Evolutionary conservation across 2,113 vertebrate species (phyloP).

Genomic region (Apaloderma vittatum): DNA sequence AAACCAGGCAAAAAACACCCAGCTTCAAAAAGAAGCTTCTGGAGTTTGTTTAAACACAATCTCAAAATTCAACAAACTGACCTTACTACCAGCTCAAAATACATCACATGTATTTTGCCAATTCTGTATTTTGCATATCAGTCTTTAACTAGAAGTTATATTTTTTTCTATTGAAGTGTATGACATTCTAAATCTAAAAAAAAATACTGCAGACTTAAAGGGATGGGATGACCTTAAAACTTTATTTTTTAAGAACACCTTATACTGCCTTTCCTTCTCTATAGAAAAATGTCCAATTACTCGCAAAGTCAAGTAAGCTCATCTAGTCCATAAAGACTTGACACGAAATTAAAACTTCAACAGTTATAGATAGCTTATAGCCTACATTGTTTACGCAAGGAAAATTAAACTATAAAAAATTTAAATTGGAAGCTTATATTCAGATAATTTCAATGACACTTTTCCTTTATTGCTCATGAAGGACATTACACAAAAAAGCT

Average conservation of each 20-base stretch:
- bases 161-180: background rate
- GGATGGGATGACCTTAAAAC: background rate
- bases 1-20: background rate
- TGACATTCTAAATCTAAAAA: background rate
- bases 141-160: background rate
- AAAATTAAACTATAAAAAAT: background rate
- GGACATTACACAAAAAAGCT: background rate
- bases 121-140: background rate
- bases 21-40: background rate
- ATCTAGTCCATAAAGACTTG: background rate
- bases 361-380: background rate
- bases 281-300: background rate
- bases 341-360: background rate
- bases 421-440: background rate
- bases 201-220: background rate
- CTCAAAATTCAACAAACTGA: background rate
- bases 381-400: background rate
- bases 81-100: background rate
- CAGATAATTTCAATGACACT: background rate
- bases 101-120: background rate
- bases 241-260: background rate
- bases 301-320: background rate
- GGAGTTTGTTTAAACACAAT: background rate
- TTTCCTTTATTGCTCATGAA: background rate
- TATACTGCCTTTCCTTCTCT: background rate